Evolutionary conservation across 2,797 vertebrate genomes (phyloP), one percentile per base, ranked within the genome.

Genomic region (Spheniscus humboldti): DNA sequence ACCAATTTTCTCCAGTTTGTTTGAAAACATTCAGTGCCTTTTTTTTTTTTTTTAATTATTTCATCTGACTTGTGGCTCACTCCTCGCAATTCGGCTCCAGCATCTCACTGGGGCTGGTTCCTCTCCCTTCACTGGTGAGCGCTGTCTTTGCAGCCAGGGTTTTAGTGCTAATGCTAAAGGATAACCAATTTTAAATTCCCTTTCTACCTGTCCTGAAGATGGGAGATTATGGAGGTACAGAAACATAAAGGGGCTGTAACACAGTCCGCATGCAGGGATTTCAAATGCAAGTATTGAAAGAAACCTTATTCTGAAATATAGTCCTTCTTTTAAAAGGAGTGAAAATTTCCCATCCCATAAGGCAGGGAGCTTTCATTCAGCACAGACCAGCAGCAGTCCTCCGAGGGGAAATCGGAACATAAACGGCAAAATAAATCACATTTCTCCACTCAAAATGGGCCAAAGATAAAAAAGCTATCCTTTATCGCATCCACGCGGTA

Each of bases 281-380:
- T 92, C 31, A 79, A 77, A 82, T 24, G 30, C 56, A 94, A 37
- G 16, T 62, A 63, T 55, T 2, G 2, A 82, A 93, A 90, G 14
- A 86, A 95, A 50, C 27, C 17, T 48, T 77, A 52, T 43, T 95
- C 81, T 79, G 74, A 92, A 76, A 53, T 31, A 13, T 18, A 79
- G 27, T 50, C 17, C 20, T 72, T 48, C 31, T 88, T 82, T 62
- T 52, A 69, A 79, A 84, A 66, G 33, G 28, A 79, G 24, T 37
- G 33, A 83, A 90, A 57, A 48, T 37, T 79, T 92, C 48, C 76
- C 39, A 52, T 72, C 41, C 83, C 17, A 0, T 41, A 67, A 77
- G 78, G 57, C 57, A 37, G 57, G 57, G n/a, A 91, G 31, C 18
- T 79, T 90, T 60, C 67, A 31, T 72, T 85, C 59, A 71, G 66